Percentiles rank a stretch among this genome's conserved stretches.
phyloP scores from a whole-genome alignment of 2,797 vertebrate species.

The Danio albolineatus region DNA sequence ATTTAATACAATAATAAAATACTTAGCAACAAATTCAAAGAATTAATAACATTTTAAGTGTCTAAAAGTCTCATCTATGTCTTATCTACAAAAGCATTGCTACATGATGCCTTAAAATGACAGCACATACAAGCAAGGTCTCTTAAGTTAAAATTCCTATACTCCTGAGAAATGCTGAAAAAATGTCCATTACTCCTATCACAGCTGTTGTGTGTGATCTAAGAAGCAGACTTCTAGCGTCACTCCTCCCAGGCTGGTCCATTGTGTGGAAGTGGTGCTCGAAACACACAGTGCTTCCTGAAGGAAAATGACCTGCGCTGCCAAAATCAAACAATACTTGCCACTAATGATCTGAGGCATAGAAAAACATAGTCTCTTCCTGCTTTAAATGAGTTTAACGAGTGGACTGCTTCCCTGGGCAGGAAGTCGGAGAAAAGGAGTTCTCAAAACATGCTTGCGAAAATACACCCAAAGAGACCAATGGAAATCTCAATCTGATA shows the following conservation, averaged over 20 bases:
- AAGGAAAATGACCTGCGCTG: constrained; percentile 79
- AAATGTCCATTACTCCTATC: constrained; percentile 60
- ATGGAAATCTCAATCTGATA: constrained; percentile 30
- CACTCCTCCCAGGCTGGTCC: constrained; percentile 66
- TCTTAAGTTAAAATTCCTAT: constrained; percentile 28
- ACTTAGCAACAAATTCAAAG: no score
- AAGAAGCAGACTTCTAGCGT: constrained; percentile 59
- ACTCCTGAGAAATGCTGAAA: constrained; percentile 39
- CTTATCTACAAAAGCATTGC: background rate
- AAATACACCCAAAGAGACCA: constrained; percentile 66
- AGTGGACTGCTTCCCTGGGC: constrained; percentile 69
- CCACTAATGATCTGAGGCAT: constrained; percentile 76
- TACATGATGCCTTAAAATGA: constrained; percentile 16
- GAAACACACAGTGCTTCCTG: constrained; percentile 78
- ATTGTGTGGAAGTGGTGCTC: constrained; percentile 77
- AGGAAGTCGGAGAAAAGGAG: constrained; percentile 73
- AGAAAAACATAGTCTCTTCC: constrained; percentile 81
- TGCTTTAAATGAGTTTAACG: constrained; percentile 73
- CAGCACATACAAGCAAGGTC: constrained; percentile 8
- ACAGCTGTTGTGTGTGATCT: constrained; percentile 65
- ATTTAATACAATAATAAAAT: no score
- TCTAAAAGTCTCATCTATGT: no score
- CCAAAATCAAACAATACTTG: constrained; percentile 84
- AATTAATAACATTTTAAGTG: no score
- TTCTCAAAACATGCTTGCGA: constrained; percentile 67